Conservation (phyloP, 2,888 invertebrate species). For the Orchesella flavescens region DNA sequence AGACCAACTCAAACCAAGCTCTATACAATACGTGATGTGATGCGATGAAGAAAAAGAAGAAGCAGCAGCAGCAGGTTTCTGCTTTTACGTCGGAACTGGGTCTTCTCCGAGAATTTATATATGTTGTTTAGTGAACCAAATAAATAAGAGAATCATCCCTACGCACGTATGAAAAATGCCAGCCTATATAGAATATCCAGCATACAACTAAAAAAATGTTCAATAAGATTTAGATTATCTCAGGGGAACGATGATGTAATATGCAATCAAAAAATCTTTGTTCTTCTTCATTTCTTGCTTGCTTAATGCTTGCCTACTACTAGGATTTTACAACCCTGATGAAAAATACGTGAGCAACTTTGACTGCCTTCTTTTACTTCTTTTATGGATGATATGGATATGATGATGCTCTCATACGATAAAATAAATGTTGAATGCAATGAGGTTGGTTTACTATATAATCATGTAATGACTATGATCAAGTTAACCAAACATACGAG, state of each 20-base stretch:
- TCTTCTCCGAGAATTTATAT: background rate
- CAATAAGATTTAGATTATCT: no score
- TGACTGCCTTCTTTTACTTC: conserved; percentile 13
- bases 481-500: conserved; percentile 30
- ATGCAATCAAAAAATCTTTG: conserved; percentile 10
- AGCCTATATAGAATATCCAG: no score
- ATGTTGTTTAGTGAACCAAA: no score
- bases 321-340: background rate
- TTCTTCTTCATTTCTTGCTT: background rate
- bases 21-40: no score
- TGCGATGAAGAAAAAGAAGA: no score
- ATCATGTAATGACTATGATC: conserved; percentile 36
- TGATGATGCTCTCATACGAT: conserved; percentile 10
- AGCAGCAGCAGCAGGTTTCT: background rate
- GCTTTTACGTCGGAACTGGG: background rate
- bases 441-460: conserved; percentile 32
- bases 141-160: no score
- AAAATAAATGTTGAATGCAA: conserved; percentile 1
- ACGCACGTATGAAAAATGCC: no score
- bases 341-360: background rate
- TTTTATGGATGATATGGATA: no score
- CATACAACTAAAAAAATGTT: no score
- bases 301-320: background rate
- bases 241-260: conserved; percentile 8
- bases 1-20: no score